Base-by-base conservation (phyloP, 2,797 vertebrate species). In the Alca torda region DNA sequence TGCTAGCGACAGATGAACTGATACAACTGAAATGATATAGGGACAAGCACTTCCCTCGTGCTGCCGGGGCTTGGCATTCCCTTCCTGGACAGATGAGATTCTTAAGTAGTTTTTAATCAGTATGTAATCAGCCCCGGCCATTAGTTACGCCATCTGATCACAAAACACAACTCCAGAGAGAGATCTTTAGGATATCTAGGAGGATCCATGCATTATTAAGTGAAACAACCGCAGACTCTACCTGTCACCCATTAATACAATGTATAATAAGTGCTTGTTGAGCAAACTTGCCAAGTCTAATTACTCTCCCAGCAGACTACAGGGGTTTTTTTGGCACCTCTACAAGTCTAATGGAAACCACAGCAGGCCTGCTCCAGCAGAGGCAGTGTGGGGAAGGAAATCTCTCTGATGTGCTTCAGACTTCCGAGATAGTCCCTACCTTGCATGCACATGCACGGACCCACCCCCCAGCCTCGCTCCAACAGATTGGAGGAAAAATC, bases 61-160 rank as follows among this genome's bases (percentile, higher is more conserved):
- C 60, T 51, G 33, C 70, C 67, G 79, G 48, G 77, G 39, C 31
- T 60, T 95, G 75, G 48, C 64, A 33, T 77, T 89, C 84, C 37
- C 64, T 84, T 90, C 60, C 48, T 48, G 77, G 84, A 72, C 63
- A 80, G 68, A 90, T 80, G 64, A 92, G 60, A 61, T 92, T 37
- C 74, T 82, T 74, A 70, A 87, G 75, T 19, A 67, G 56, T 84
- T 94, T 90, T 92, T 90, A 96, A 93, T 85, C 85, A 93, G 90
- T 56, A 17, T 33, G 64, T 90, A 87, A 89, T 90, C 95, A 89
- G 48, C 61, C 59, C n/a, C 0, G 0, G 51, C 74, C 93, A 95
- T 94, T 96, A 95, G 72, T 92, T 95, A 84, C 94, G 75, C 64
- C 75, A 79, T 95, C 68, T 96, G 95, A 96, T 95, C 93, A 89